Conservation (phyloP, 2,797 vertebrate genomes). For the Diplodus sargus region DNA sequence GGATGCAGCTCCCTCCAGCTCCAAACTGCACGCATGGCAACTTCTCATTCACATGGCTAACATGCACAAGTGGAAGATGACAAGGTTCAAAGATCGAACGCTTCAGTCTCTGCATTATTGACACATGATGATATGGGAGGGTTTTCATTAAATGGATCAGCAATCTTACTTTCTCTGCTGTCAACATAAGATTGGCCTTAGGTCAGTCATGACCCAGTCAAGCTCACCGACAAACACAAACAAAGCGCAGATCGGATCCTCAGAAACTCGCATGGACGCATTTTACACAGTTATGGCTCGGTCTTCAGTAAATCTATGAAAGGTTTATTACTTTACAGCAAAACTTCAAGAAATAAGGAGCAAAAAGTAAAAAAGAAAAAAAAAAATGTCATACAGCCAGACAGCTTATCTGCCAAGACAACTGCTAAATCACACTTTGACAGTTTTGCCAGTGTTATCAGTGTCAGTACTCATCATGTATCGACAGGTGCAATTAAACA, state of each 20-base stretch:
- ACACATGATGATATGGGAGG: not conserved
- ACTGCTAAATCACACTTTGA: not conserved
- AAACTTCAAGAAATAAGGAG: no score
- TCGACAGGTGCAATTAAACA: not conserved
- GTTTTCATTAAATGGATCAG: not conserved
- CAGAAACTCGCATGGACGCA: not conserved
- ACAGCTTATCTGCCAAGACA: not conserved
- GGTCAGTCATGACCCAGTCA: slow-evolving; percentile 7
- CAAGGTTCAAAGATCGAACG: not conserved
- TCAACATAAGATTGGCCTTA: no score
- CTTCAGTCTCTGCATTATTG: not conserved
- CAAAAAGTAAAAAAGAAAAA: not conserved
- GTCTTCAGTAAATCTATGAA: not conserved
- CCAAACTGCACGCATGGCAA: not conserved
- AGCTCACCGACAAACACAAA: not conserved
- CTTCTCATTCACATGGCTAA: not conserved
- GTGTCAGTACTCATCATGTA: not conserved
- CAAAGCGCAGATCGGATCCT: not conserved
- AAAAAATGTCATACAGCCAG: not conserved
- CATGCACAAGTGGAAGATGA: not conserved
- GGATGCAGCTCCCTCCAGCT: not conserved
- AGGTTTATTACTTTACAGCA: not conserved
- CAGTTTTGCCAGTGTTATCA: not conserved
- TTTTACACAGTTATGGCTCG: not conserved
- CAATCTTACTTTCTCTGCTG: not conserved